These are phyloP conservation scores for Probaryconus sp. DNA, from an alignment of 1,140 invertebrate species.

Conservation along the genomic window DNA sequence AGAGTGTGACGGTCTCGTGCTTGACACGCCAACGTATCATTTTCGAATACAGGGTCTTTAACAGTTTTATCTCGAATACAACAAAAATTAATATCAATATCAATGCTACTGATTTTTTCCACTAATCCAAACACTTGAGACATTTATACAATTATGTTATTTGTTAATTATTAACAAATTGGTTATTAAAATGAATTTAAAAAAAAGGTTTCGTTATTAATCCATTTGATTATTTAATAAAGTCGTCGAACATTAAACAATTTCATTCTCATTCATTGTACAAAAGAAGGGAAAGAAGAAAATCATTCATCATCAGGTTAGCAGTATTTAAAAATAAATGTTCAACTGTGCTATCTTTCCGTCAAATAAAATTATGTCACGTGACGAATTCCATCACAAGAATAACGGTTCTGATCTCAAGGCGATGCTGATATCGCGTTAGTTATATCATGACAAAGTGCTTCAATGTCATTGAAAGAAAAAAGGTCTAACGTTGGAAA, in stretches of 20 bases:
- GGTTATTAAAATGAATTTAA: no score
- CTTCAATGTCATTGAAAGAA: slow-evolving; percentile 55
- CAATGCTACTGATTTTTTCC: background rate
- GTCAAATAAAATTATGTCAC: slow-evolving; percentile 21
- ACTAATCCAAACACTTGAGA: no score
- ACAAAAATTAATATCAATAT: background rate
- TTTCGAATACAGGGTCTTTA: slow-evolving; percentile 15
- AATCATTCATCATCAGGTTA: no score
- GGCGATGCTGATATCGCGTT: slow-evolving; percentile 49
- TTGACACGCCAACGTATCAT: slow-evolving; percentile 6
- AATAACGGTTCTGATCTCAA: slow-evolving; percentile 53
- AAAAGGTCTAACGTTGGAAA: slow-evolving; percentile 39
- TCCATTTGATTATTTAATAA: no score
- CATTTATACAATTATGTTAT: no score
- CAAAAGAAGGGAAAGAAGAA: no score
- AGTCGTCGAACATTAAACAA: no score
- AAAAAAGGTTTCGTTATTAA: no score
- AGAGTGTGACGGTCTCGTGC: slow-evolving; percentile 46
- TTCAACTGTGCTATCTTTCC: slow-evolving; percentile 16
- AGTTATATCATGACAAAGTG: slow-evolving; percentile 57
- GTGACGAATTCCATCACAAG: slow-evolving; percentile 36
- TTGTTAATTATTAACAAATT: no score
- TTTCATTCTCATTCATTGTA: no score
- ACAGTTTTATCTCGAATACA: background rate
- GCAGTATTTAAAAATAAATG: no score